Evolutionary conservation across 2,797 vertebrate genomes (phyloP), one percentile per base, ranked within the genome.

Genomic region (Poecilia wingei): DNA sequence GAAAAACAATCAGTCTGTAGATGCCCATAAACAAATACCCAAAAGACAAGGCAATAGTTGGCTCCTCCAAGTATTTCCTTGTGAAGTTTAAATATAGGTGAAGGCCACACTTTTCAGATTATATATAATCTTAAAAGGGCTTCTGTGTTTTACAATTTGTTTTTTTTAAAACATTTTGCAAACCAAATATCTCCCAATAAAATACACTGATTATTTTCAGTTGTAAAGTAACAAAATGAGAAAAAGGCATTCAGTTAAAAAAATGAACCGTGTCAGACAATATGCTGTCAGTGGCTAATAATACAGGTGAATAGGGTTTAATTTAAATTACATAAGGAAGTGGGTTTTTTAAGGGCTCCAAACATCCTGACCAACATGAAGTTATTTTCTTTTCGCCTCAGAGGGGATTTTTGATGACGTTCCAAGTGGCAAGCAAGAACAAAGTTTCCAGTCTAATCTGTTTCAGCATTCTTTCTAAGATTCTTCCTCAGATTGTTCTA

Each of bases 401-500:
- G 20, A 55, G 88, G 85, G 79, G 77, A 81, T 79, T 91, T 89
- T 79, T 79, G 61, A 70, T 73, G 72, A 77, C 57, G 0, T 55
- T 31, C 77, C 10, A 70, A 70, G 41, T 6, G 25, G 68, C 39
- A 70, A 70, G 68, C 1, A 46, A 25, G 16, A 28, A 18, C 53
- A 59, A 41, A 45, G 16, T 45, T 43, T 74, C 28, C 71, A 70
- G 64, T 22, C 46, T 28, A 18, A 33, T 47, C 57, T 86, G 4
- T 70, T 84, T 75, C 3, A 51, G 77, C 46, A 64, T 73, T 57
- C 75, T 84, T 90, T 82, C 80, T 88, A 22, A 36, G 66, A 64
- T 71, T 61, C 76, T 85, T 90, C 83, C 80, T 87, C 22, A 46
- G 61, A 87, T 88, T 91, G 78, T 84, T 84, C 5, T 6, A 0